Evolutionary conservation across 1,140 invertebrate species (phyloP), one percentile per base, ranked within the genome.

Genomic region (Drosophila virilis): DNA sequence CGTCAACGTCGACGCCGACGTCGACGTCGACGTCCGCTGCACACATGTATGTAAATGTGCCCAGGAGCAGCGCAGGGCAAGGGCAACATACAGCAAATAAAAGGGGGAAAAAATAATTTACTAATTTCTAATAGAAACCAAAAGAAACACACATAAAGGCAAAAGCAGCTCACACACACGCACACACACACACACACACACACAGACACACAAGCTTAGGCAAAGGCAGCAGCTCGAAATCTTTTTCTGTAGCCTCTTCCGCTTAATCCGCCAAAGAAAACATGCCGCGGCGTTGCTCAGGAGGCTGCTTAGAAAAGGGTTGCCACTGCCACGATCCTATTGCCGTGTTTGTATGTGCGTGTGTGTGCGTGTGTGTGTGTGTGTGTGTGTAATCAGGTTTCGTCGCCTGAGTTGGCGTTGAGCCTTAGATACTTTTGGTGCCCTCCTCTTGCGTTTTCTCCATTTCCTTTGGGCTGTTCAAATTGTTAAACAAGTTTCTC

Each of bases 221-320:
- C 37, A 33, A 12, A 13, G 54, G 42, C 28, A 59, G 57, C 22
- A 28, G 46, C 46, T 33, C 50, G 61, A 68, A 76, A 82, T 83
- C 73, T 69, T 80, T 74, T 86, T 70, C 83, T 88, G 83, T 83
- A 74, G 83, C 83, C 86, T 28, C 22, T 78, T 88, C 74, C 70
- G 57, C 74, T 83, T 89, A 86, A 88, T 86, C 83, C 79, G 70
- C 37, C 68, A 88, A 83, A 86, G 83, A 81, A 86, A 86, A 86
- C 83, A 86, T 88, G 83, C 81, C 80, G 80, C 80, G 64, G 45
- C 79, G 5, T 28, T 15, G 48, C 78, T 28, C 48, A 67, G 70
- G 61, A 68, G 61, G 48, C 45, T 81, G 82, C 83, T 86, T 86
- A 86, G 83, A 88, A 82, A 68, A 62, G 72, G 67, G 66, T 65